Evolutionary conservation across 2,888 invertebrate genomes (phyloP), one percentile per base, ranked within the genome.

Genomic region (Rhagonycha lutea): DNA sequence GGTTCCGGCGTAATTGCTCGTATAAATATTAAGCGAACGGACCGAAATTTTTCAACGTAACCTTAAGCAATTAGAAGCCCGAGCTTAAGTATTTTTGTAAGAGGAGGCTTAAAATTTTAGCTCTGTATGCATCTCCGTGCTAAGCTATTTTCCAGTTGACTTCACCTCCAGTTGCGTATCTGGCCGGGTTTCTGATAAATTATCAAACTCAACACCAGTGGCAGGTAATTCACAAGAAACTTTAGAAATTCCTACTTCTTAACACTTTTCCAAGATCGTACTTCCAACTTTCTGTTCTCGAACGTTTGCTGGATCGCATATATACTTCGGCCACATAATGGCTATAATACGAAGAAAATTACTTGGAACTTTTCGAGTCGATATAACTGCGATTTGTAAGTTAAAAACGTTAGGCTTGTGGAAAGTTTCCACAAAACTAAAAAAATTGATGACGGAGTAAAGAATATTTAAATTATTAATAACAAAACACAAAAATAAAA

Each of bases 181-280:
- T 81, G 78, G 76, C 86, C 83, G 83, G 84, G 84, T 84, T 80
- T 84, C 89, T 91, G 91, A 91, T 91, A 91, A 91, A 91, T 91
- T 90, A 89, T 90, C 88, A 88, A 89, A 89, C 89, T 90, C 90
- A 89, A 89, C 89, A 89, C 89, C 89, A 88, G 89, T 90, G 91
- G 90, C 91, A 91, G 90, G 90, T 91, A 91, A 91, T 91, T 86
- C 86, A 82, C 82, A 81, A 81, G 81, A 83, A 86, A 86, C 86
- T 86, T 86, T 84, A 80, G 83, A 85, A 86, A 85, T 86, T 86
- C 84, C 85, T 84, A 85, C 85, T 86, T 86, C 85, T 86, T 85
- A 86, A 85, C 86, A 85, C 86, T 85, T 85, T 84, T 84, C 83
- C 73, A 73, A 69, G 72, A 70, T 71, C 76, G 73, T 68, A 73